Conservation (phyloP, 2,888 invertebrate genomes). For the Cyrtodaria siliqua region DNA sequence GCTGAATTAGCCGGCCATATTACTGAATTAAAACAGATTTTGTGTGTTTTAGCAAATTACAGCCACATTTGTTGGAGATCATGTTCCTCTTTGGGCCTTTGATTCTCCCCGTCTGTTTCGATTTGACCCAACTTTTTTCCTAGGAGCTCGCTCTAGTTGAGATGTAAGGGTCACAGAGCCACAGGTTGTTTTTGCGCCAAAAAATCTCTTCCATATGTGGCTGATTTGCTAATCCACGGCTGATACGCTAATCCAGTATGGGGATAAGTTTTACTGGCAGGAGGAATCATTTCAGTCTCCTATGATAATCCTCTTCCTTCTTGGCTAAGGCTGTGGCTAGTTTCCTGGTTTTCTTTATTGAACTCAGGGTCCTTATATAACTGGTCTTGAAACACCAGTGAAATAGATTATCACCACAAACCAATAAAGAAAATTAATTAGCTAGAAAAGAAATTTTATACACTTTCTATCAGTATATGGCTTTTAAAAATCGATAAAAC, state of each 20-base stretch:
- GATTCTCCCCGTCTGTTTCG: background rate
- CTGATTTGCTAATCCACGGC: no score
- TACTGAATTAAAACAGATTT: conserved; percentile 8
- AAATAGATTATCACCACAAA: no score
- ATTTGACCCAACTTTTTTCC: background rate
- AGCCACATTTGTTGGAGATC: conserved; percentile 7
- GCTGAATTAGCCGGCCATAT: background rate
- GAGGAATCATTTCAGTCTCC: background rate
- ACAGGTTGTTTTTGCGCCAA: no score
- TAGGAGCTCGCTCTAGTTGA: background rate
- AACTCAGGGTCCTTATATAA: no score
- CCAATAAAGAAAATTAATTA: no score
- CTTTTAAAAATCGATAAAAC: no score
- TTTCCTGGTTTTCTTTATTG: no score
- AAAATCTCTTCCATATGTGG: no score
- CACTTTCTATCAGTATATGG: no score
- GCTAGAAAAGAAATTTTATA: no score
- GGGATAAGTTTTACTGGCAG: background rate
- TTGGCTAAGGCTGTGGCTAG: no score
- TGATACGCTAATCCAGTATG: background rate
- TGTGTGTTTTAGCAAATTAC: conserved; percentile 1
- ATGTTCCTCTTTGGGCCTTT: background rate
- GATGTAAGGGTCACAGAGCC: background rate
- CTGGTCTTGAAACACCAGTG: no score
- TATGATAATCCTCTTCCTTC: background rate